Evolutionary conservation across 2,888 invertebrate species (phyloP).

Genomic region (Lordiphosa fenestrarum): DNA sequence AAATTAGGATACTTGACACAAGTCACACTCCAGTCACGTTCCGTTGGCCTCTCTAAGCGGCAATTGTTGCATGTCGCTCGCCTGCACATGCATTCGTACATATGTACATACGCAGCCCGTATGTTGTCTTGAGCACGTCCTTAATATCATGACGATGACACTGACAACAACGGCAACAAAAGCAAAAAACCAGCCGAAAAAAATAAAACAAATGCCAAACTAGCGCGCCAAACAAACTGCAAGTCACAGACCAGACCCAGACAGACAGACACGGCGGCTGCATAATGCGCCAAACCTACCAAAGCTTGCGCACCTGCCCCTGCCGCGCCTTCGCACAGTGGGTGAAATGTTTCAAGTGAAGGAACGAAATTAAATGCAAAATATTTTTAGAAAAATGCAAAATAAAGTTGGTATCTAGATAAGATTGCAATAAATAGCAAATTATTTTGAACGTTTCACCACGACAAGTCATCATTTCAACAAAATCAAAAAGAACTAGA

Average conservation of each 20-base stretch:
- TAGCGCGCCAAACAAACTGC: constrained; percentile 60
- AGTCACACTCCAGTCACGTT: constrained; percentile 71
- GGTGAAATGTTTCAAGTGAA: too few species aligned
- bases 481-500: too few species aligned
- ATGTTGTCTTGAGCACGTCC: constrained; percentile 69
- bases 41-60: constrained; percentile 20
- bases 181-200: constrained; percentile 41
- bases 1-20: constrained; percentile 66
- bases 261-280: constrained; percentile 38
- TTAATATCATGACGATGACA: constrained; percentile 61
- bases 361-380: too few species aligned
- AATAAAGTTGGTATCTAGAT: too few species aligned
- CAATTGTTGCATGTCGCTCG: constrained; percentile 42
- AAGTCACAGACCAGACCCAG: constrained; percentile 42
- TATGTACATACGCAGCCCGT: too few species aligned
- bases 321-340: constrained; percentile 14
- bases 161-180: constrained; percentile 29
- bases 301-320: constrained; percentile 44
- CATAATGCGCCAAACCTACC: constrained; percentile 57
- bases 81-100: constrained; percentile 32
- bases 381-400: too few species aligned
- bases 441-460: too few species aligned
- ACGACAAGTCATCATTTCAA: too few species aligned
- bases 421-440: too few species aligned
- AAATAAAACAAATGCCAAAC: constrained; percentile 55